Base-by-base conservation (phyloP, 2,888 invertebrate species). In the Dinocampus coccinellae region DNA sequence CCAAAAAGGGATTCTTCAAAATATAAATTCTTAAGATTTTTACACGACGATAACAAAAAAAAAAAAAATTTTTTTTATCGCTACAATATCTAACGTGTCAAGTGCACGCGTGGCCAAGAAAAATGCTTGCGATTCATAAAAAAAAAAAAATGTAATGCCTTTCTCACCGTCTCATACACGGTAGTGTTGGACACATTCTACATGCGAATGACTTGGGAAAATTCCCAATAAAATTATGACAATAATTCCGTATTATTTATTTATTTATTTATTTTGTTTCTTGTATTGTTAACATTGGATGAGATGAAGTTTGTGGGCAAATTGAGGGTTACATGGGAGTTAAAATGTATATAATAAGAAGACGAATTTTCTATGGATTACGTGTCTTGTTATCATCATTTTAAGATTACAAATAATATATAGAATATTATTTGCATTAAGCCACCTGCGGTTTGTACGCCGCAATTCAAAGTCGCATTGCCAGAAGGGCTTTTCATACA, bases 371-470 rank as follows among this genome's bases (percentile, higher is more conserved):
- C 24, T 24, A 4, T 24, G 47, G 29, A 70, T 70, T 70, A 63
- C 63, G 47, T 64, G 39, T 63, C 63, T 63, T 63, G 64, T 58
- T 70, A 33, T 58, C 73, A 70, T 76, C 72, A 74, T 75, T 76
- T 73, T 69, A 64, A 70, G 72, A 76, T 76, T 74, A 73, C 70
- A 68, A 73, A 47, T n/a, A 70, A 53, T 63, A 75, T 75, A 75
- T 75, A 74, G 73, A 75, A 76, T 70, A 61, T 58, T 67, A 69
- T 70, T 70, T 33, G 52, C 34, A 64, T 60, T 47, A 39, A 26
- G 52, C 64, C 65, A 65, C 52, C 64, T 70, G 65, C 57, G 47
- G 60, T 42, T 39, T 36, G 58, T 34, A 20, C 24, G 26, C 53
- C 24, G 58, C 34, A 47, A 34, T 70, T 70, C 60, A 70, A 70